Evolutionary conservation across 2,113 vertebrate genomes (phyloP).

Genomic region (Otus sunia): DNA sequence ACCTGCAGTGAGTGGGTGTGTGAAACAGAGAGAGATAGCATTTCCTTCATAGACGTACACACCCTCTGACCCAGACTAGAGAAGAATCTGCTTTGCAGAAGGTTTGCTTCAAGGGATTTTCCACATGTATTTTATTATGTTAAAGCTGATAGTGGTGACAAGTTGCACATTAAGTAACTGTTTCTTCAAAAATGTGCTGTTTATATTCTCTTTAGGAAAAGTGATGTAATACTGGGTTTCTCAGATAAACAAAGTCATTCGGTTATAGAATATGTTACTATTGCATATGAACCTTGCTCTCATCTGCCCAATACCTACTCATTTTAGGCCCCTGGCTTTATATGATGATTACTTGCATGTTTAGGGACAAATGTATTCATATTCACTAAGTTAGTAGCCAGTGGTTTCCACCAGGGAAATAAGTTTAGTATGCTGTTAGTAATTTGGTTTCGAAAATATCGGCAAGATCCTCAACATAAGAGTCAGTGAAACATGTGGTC

Average conservation of each 20-base stretch:
- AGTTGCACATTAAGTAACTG: conserved; percentile 73
- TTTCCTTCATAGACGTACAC: conserved; percentile 67
- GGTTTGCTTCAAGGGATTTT: conserved; percentile 68
- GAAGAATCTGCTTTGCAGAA: conserved; percentile 58
- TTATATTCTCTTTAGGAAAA: conserved; percentile 67
- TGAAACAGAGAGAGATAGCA: conserved; percentile 27
- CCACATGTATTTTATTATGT: conserved; percentile 75
- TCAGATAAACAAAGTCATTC: conserved; percentile 66
- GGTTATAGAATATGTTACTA: conserved; percentile 30
- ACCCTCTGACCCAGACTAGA: conserved; percentile 62
- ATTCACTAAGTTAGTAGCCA: conserved; percentile 72
- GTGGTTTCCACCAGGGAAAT: conserved; percentile 76
- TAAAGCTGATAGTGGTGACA: conserved; percentile 72
- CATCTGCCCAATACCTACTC: conserved; percentile 22
- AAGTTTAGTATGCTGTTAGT: conserved; percentile 72
- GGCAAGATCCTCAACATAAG: conserved; percentile 49
- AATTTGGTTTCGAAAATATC: conserved; percentile 69
- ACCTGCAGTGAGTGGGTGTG: conserved; percentile 35
- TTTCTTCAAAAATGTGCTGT: conserved; percentile 69
- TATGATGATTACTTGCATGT: conserved; percentile 57
- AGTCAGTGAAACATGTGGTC: conserved; percentile 77
- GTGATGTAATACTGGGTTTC: conserved; percentile 65
- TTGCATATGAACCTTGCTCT: conserved; percentile 7
- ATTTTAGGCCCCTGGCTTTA: conserved; percentile 7
- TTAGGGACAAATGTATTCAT: conserved; percentile 43